These are phyloP conservation scores for Phasia obesa DNA, from an alignment of 2,888 invertebrate genomes.

Conservation along the genomic window DNA sequence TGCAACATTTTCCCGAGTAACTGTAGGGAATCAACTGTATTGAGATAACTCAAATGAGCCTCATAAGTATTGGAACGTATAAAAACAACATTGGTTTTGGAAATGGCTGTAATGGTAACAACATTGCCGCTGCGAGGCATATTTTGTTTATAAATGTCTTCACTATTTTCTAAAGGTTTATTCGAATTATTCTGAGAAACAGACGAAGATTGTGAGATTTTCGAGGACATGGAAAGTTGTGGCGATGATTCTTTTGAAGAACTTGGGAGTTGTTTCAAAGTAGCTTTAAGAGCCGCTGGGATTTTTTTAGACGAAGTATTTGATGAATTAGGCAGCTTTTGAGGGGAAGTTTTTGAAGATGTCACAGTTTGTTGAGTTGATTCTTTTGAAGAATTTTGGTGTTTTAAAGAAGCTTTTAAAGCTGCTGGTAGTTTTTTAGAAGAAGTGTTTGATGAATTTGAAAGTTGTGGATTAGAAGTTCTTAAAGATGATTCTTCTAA, in stretches of 20 bases:
- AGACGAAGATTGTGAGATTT: not conserved
- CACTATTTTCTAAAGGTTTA: not conserved
- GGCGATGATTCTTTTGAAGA: not conserved
- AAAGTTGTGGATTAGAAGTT: not conserved
- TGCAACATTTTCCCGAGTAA: slow-evolving; percentile 70
- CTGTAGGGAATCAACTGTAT: slow-evolving; percentile 73
- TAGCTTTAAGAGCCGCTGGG: slow-evolving; percentile 3
- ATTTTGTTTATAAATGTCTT: slow-evolving; percentile 52
- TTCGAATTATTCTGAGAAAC: not conserved
- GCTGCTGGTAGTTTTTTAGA: not conserved
- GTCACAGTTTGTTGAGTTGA: not conserved
- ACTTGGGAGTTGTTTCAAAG: not conserved
- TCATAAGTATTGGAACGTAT: slow-evolving; percentile 76
- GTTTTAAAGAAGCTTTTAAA: not conserved
- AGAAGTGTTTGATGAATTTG: not conserved
- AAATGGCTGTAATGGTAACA: slow-evolving; percentile 78
- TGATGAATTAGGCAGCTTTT: not conserved
- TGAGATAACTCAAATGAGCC: slow-evolving; percentile 75
- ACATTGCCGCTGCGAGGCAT: slow-evolving; percentile 75
- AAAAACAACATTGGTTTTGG: slow-evolving; percentile 78
- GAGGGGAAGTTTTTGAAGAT: not conserved
- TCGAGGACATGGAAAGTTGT: not conserved
- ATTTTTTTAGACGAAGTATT: not conserved
- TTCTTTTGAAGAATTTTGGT: not conserved
- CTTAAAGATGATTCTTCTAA: not conserved